Evolutionary conservation across 2,113 vertebrate species (phyloP).

Genomic region (Donacobius atricapilla): DNA sequence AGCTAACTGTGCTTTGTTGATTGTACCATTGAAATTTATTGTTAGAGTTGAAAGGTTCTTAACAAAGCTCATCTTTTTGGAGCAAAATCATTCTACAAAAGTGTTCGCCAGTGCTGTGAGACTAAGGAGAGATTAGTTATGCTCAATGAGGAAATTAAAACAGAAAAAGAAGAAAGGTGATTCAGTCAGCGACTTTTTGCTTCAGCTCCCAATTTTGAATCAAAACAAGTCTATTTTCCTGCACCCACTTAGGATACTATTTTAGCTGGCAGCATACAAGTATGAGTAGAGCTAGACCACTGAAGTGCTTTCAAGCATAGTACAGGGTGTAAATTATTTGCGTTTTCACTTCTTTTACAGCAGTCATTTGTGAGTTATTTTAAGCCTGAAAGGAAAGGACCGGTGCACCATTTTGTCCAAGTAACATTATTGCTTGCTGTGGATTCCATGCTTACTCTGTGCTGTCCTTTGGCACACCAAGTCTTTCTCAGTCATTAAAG

Average conservation of each 20-base stretch:
- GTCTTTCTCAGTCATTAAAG: not conserved
- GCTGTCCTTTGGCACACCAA: not conserved
- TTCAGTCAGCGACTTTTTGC: not conserved
- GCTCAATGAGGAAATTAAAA: not conserved
- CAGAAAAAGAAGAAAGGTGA: not conserved
- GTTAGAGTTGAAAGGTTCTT: conserved; percentile 39
- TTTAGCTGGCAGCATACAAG: not conserved
- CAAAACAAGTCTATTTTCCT: not conserved
- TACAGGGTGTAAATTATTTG: not conserved
- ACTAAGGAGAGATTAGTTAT: not conserved
- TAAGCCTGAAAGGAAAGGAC: not conserved
- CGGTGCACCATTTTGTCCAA: not conserved
- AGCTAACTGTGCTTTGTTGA: conserved; percentile 20
- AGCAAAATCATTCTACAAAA: not conserved
- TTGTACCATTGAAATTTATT: conserved; percentile 15
- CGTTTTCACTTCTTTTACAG: not conserved
- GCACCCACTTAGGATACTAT: not conserved
- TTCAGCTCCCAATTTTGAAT: not conserved
- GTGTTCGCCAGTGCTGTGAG: not conserved
- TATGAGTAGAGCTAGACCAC: not conserved
- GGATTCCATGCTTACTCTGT: not conserved
- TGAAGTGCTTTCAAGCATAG: not conserved
- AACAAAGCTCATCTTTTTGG: conserved; percentile 25
- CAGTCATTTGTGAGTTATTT: not conserved
- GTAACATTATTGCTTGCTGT: not conserved